Conservation (phyloP, 2,797 vertebrate genomes). For the Phataginus tricuspis region DNA sequence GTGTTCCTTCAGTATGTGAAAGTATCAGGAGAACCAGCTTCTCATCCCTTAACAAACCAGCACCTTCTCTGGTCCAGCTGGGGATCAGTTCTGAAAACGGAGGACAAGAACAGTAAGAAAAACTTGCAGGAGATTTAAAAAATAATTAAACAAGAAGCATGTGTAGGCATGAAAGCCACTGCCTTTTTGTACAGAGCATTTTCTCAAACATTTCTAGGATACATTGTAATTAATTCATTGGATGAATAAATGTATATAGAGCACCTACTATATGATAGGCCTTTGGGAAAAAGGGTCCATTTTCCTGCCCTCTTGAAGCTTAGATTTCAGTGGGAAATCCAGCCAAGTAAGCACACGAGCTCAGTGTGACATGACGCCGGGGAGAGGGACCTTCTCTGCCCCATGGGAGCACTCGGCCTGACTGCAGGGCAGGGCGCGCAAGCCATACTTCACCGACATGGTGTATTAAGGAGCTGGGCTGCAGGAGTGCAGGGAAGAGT, state of each 20-base stretch:
- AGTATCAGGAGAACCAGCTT: not conserved
- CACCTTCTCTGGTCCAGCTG: not conserved
- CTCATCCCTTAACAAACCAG: not conserved
- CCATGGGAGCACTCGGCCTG: not conserved
- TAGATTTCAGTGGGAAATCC: not conserved
- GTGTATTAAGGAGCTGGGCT: not conserved
- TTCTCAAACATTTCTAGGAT: not conserved
- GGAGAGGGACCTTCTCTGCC: not conserved
- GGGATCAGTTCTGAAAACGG: not conserved
- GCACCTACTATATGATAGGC: not conserved
- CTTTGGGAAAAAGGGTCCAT: not conserved
- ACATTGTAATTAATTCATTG: not conserved
- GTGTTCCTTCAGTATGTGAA: not conserved
- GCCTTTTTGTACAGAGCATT: not conserved
- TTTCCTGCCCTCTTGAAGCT: not conserved
- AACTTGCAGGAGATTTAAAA: not conserved
- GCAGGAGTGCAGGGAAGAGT: not conserved
- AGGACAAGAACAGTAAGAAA: not conserved
- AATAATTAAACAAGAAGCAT: not conserved
- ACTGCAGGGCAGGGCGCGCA: not conserved
- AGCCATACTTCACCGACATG: not conserved
- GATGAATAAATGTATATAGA: not conserved
- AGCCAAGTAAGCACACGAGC: not conserved
- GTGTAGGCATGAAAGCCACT: not conserved
- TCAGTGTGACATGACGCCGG: not conserved